Conservation (phyloP, 2,113 vertebrate species). For the Myodes glareolus region DNA sequence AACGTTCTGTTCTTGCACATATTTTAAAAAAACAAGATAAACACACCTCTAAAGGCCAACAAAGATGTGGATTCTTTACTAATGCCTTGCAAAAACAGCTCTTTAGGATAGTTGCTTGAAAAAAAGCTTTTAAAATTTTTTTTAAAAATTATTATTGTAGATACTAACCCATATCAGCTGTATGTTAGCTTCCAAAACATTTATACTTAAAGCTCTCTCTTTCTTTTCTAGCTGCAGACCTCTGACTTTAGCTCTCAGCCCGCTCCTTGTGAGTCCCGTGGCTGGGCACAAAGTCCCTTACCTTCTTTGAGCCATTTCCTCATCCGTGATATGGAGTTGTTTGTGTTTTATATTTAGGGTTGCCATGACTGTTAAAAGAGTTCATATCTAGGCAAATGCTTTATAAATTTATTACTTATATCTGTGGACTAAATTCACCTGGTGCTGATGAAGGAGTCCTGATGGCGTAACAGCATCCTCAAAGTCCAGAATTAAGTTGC, state of each 20-base stretch:
- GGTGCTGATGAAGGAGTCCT: not conserved
- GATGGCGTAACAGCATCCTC: not conserved
- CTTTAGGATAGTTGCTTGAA: not conserved
- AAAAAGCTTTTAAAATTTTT: not conserved
- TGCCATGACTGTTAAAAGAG: not conserved
- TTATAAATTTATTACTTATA: not conserved
- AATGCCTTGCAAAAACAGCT: not conserved
- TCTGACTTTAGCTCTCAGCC: not conserved
- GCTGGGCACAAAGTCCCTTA: not conserved
- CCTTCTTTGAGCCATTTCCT: not conserved
- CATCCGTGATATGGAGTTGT: not conserved
- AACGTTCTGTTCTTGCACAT: slow-evolving; percentile 24
- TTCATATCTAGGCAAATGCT: not conserved
- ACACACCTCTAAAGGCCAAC: not conserved
- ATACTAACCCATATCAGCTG: not conserved
- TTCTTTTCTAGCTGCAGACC: not conserved
- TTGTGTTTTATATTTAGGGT: not conserved
- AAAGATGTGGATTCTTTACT: not conserved
- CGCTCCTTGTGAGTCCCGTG: not conserved
- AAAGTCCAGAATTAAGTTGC: not conserved
- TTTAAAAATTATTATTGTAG: not conserved
- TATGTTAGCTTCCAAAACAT: not conserved
- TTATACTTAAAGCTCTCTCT: not conserved
- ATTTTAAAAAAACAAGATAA: not conserved
- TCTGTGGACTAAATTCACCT: not conserved